A percentile compares a stretch with the other conserved stretches of the same genome.
Evolutionary conservation across 2,113 vertebrate genomes (phyloP).

Genomic region (Callipepla squamata): DNA sequence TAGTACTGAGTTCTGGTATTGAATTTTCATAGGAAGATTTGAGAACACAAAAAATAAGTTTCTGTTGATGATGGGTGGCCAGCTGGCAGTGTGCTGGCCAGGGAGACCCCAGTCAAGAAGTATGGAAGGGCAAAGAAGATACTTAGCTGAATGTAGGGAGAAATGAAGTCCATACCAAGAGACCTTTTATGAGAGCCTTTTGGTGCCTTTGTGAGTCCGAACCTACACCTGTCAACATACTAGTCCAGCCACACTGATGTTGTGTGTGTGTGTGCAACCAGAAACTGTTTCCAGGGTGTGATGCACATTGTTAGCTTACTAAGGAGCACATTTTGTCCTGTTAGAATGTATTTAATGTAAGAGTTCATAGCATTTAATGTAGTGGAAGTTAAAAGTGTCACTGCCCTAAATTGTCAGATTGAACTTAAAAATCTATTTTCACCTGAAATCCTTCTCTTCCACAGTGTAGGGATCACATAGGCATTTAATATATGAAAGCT

Average conservation of each 20-base stretch:
- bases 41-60: background rate
- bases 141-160: background rate
- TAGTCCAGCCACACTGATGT: accelerated
- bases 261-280: accelerated
- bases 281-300: background rate
- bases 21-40: background rate
- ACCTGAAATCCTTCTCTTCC: background rate
- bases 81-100: background rate
- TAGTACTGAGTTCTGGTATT: background rate
- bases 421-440: background rate
- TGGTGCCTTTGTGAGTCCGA: accelerated
- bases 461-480: accelerated
- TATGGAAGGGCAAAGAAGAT: background rate
- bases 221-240: accelerated
- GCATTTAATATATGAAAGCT: background rate
- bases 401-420: background rate
- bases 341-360: background rate
- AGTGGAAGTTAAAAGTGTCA: background rate
- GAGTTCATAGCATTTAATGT: background rate
- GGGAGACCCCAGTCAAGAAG: background rate
- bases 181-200: accelerated
- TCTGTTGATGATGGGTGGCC: background rate
- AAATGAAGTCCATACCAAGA: accelerated
- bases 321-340: accelerated
- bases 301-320: accelerated